These are phyloP conservation scores for Sorex araneus DNA, from an alignment of 2,113 vertebrate genomes.

Conservation along the genomic window DNA sequence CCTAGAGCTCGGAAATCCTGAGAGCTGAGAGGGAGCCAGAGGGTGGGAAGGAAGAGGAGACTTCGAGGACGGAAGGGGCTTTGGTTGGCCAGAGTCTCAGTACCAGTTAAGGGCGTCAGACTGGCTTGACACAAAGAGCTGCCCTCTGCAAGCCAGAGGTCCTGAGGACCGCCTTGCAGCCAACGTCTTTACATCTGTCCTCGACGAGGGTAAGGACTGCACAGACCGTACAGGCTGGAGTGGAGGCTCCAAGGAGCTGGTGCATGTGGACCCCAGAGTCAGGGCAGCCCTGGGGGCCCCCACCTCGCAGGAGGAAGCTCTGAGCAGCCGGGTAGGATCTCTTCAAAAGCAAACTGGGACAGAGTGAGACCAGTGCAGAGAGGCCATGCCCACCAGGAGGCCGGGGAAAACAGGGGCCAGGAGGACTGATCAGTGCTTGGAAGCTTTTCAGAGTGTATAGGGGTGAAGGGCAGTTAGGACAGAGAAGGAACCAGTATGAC, in stretches of 20 bases:
- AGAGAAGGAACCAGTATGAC: no score
- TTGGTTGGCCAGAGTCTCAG: rapidly evolving
- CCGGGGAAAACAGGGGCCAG: no score
- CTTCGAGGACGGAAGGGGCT: rapidly evolving
- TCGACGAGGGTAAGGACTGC: background rate
- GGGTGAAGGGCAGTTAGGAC: no score
- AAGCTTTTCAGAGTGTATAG: no score
- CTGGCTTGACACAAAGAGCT: rapidly evolving
- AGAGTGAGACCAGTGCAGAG: background rate
- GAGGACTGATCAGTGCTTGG: no score
- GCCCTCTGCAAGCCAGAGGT: no score
- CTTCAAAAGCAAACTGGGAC: background rate
- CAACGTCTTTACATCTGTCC: background rate
- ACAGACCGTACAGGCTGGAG: background rate
- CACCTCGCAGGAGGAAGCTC: background rate
- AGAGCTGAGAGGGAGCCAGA: background rate
- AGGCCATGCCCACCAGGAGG: rapidly evolving
- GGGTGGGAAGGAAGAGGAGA: background rate
- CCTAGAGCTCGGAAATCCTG: background rate
- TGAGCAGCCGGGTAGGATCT: rapidly evolving
- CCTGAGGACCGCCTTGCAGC: background rate
- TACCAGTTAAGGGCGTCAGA: background rate
- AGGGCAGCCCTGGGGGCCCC: rapidly evolving
- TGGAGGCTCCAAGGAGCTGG: background rate
- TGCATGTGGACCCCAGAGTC: rapidly evolving